Evolutionary conservation across 2,888 invertebrate species (phyloP), one percentile per base, ranked within the genome.

Genomic region (Hartigia nigra): DNA sequence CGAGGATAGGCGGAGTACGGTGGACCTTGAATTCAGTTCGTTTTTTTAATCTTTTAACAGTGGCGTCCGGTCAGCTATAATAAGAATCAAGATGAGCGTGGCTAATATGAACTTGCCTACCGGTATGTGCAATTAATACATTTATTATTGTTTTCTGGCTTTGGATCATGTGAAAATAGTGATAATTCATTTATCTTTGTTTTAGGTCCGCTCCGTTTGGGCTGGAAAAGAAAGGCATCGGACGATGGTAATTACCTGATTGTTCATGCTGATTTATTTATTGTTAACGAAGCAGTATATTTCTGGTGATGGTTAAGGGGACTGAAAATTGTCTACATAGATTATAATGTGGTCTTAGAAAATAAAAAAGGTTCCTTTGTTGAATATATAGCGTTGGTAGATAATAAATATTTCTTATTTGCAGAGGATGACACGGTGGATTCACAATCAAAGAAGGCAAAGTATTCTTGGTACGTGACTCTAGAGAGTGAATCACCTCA

Each of bases 401-500:
- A 72, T 32, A 12, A n/a, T n/a, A 14, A 12, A 12, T 76, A 70
- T 70, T n/a, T 76, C 70, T 74, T 70, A 55, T 74, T 84, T 85
- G 12, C 77, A 88, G 89, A 89, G 32, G 85, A 85, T 12, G 84
- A 86, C n/a, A 78, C 82, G 37, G 79, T 75, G 23, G 80, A 77
- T 34, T 84, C 82, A 5, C 76, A 80, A 12, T 34, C 80, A 31
- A 89, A 89, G 77, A 84, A 84, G 74, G 79, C 86, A 31, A 84
- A 81, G 34, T 85, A 84, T 75, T 85, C 84, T 0, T 89, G 88
- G 86, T 87, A 89, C 55, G 85, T 89, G 87, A 92, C 86, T 3
- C 85, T 93, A 78, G 92, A 92, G 81, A 92, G 92, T 78, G 93
- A 93, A 85, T 92, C 92, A 75, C 92, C 92, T 0, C 70, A 78